Evolutionary conservation across 2,888 invertebrate species (phyloP).

Genomic region (Agrotis ipsilon): DNA sequence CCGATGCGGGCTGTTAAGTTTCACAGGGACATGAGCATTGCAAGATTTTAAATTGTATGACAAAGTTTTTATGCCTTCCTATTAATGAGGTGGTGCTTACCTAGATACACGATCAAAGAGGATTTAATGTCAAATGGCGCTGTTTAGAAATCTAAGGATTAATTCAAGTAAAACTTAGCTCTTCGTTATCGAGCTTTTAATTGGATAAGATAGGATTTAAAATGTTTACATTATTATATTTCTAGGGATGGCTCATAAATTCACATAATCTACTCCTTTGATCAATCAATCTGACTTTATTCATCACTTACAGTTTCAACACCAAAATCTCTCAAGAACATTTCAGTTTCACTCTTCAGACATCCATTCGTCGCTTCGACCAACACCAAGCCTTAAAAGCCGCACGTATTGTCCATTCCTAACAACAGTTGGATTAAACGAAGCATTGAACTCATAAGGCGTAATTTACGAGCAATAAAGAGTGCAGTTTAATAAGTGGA

Average conservation of each 20-base stretch:
- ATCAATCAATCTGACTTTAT: neutral
- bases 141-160: neutral
- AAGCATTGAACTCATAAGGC: slow-evolving; percentile 84
- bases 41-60: slow-evolving; percentile 34
- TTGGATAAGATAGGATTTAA: neutral
- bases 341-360: slow-evolving; percentile 1
- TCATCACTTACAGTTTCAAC: slow-evolving; percentile 5
- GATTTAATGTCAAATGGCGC: no score
- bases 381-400: slow-evolving; percentile 44
- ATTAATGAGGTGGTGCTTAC: no score
- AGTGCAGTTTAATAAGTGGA: slow-evolving; percentile 83
- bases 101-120: no score
- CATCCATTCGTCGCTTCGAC: slow-evolving; percentile 24
- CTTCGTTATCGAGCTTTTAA: neutral
- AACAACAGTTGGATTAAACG: slow-evolving; percentile 75
- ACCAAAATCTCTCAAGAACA: slow-evolving; percentile 1
- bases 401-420: slow-evolving; percentile 65
- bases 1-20: slow-evolving; percentile 45
- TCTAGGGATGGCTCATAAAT: neutral
- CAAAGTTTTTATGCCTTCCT: neutral
- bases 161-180: neutral
- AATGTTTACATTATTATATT: no score
- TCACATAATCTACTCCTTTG: neutral
- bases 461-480: slow-evolving; percentile 84
- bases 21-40: slow-evolving; percentile 9